Evolutionary conservation across 2,113 vertebrate genomes (phyloP), one percentile per base, ranked within the genome.

Genomic region (Microcebus lehilahytsara): DNA sequence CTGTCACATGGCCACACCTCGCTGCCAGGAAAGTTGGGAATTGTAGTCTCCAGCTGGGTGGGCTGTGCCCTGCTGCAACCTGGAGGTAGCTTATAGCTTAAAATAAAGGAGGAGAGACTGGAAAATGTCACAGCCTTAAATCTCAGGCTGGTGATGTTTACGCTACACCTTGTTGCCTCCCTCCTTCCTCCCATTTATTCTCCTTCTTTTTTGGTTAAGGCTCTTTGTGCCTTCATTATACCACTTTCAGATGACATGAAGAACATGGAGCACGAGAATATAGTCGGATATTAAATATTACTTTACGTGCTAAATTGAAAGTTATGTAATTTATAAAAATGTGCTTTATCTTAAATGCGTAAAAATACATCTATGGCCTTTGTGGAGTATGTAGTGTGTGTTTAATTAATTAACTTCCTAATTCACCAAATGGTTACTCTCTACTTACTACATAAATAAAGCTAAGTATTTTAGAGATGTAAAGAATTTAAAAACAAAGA

Each of bases 301-400:
- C 2, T 77, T 94, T 87, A 71, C 77, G 37, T 23, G n/a, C 13
- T 60, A 88, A 71, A 90, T 62, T 60, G 32, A 83, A 86, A 85
- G 16, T 89, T 87, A 96, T 77, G 77, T 92, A 53, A 95, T 92
- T 80, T 67, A 67, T 4, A 85, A 95, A 95, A 85, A 66, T 40
- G 10, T 81, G 34, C 10, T 75, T 94, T 71, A 93, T 8, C 1
- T 56, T 69, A 80, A 94, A 37, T 49, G 1, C 51, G 85, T 93
- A 80, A 94, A 77, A 91, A 27, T 67, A 2, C 91, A 85, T 51
- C 42, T 81, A 20, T 51, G 27, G 62, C 27, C 23, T 87, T 89
- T 40, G 13, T 12, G 34, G 85, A 49, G 11, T 81, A 60, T 60
- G 10, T 3, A 49, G 6, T 60, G 1, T 80, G 4, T 94, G 3